Base-by-base conservation (phyloP, 64 coral and sea anemone species). In the Astreopora myriophthalma region DNA sequence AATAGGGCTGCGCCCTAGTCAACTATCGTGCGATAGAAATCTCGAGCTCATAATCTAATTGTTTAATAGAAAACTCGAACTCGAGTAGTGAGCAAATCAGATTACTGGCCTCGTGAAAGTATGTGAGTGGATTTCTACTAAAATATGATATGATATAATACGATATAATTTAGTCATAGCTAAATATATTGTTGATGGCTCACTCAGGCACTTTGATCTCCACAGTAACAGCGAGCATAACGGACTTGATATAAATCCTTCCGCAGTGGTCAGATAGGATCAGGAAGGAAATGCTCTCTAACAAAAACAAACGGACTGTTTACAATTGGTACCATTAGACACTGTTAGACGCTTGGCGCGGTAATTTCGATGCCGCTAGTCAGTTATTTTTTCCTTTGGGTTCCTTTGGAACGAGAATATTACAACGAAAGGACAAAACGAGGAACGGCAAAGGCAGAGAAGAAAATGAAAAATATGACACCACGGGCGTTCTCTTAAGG, bases 221-320 rank as follows among this genome's bases (percentile, higher is more conserved):
- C 76, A 80, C 26, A 80, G 22, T 78, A 55, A n/a, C 37, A 73
- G 34, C 22, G 30, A 73, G 37, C 22, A 75, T 55, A 79, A 57
- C 48, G 52, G 8, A 52, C 25, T 57, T 14, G 32, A 57, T 31
- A 35, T 2, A 22, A 65, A 83, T 65, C 79, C 22, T 38, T 83
- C 57, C 57, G 79, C 32, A 30, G 30, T 64, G 79, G 79, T 64
- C 30, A 64, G 79, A 34, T 36, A 9, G 61, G 51, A 83, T 83
- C 79, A 65, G 79, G 79, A 83, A 83, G 79, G 79, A 83, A 83
- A 57, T 83, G 52, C 32, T 61, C 31, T 65, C 55, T 37, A 64
- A 61, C 26, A 37, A 20, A 83, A 83, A 83, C 52, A 83, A 65
- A 83, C 33, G 55, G 9, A 22, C 48, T 16, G 28, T 60, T 80